A percentile compares a stretch with the other conserved stretches of the same genome.
Conservation (phyloP, 1,140 invertebrate genomes). For the Colletes gigas region DNA sequence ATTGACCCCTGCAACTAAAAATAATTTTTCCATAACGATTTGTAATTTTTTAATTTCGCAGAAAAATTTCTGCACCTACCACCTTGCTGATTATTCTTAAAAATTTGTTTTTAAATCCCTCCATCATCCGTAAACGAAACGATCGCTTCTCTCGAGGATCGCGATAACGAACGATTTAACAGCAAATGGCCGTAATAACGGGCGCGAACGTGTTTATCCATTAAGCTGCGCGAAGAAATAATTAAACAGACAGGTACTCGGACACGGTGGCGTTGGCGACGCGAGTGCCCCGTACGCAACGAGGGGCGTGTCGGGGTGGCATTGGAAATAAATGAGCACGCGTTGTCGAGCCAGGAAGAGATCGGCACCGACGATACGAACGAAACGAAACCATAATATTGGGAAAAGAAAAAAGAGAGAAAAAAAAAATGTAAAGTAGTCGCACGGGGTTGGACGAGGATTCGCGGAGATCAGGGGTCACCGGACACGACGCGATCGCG, state of each 20-base stretch:
- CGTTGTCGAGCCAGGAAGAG: conserved; percentile 50
- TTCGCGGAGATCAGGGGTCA: conserved; percentile 57
- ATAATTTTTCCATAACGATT: no score
- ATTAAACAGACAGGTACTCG: conserved; percentile 5
- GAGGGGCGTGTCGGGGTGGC: not conserved
- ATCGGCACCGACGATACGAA: conserved; percentile 53
- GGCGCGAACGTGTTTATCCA: conserved; percentile 1
- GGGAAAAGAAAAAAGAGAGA: conserved; percentile 56
- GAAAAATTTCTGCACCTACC: no score
- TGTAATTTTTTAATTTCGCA: no score
- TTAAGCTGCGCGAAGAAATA: conserved; percentile 25
- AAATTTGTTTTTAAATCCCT: no score
- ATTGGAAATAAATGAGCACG: conserved; percentile 59
- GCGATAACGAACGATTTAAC: conserved; percentile 4
- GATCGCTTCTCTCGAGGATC: not conserved
- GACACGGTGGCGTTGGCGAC: not conserved
- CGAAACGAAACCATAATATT: conserved; percentile 68
- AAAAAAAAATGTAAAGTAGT: conserved; percentile 61
- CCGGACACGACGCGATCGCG: conserved; percentile 64
- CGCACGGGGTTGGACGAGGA: conserved; percentile 29
- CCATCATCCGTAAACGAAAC: not conserved
- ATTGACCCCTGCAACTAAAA: no score
- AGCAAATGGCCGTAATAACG: conserved; percentile 1
- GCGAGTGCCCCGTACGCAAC: no score
- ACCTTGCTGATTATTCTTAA: no score